phyloP scores from a whole-genome alignment of 2,888 invertebrate genomes.

The Drosophila limbata region DNA sequence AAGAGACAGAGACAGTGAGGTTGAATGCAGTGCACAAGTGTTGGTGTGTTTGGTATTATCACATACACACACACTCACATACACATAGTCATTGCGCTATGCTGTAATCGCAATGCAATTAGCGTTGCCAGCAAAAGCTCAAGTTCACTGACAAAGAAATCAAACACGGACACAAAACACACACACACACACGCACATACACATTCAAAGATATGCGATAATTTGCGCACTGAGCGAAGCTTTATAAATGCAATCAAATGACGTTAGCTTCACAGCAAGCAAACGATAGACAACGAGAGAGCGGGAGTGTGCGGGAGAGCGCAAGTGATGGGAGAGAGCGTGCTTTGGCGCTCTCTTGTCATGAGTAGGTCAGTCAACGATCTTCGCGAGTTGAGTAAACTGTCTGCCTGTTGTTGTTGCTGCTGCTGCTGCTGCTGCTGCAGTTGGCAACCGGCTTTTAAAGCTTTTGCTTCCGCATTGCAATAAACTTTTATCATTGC shows the following conservation, averaged over 20 bases:
- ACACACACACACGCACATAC: constrained; percentile 8
- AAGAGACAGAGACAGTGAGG: constrained; percentile 5
- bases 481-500: constrained; percentile 61
- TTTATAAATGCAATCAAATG: constrained; percentile 80
- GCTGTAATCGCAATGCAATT: constrained; percentile 81
- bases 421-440: constrained; percentile 5
- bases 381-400: constrained; percentile 61
- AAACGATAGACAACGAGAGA: constrained; percentile 2
- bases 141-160: constrained; percentile 82
- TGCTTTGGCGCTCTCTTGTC: constrained; percentile 27
- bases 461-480: constrained; percentile 71
- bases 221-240: constrained; percentile 72
- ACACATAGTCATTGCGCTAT: constrained; percentile 37
- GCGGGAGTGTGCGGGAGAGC: constrained; percentile 10
- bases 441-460: constrained; percentile 73
- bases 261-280: constrained; percentile 56
- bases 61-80: constrained; percentile 37
- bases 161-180: constrained; percentile 51
- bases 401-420: not conserved
- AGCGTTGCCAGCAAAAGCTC: constrained; percentile 77
- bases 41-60: constrained; percentile 68
- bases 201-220: constrained; percentile 59
- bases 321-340: constrained; percentile 3
- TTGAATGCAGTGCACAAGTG: constrained; percentile 10
- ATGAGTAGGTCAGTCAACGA: constrained; percentile 80